A percentile compares a stretch with the other conserved stretches of the same genome.
Conservation (phyloP, 1,140 invertebrate species). For the Meteorus sp. region DNA sequence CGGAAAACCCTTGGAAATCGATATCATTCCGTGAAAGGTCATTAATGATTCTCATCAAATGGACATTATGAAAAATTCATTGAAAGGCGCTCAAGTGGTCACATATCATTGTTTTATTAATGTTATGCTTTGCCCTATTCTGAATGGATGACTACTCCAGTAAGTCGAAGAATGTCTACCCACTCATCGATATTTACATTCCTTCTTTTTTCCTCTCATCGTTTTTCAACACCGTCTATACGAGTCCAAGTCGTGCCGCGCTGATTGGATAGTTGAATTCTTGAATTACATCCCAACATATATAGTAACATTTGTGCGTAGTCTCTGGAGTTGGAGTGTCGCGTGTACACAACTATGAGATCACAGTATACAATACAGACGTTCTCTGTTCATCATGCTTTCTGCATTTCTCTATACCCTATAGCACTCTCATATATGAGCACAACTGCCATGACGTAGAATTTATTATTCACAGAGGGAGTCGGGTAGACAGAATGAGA, state of each 20-base stretch:
- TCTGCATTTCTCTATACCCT: constrained; percentile 3
- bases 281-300: constrained; percentile 57
- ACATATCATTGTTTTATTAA: neutral
- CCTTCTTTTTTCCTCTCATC: neutral
- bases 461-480: constrained; percentile 30
- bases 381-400: constrained; percentile 25
- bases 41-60: no score
- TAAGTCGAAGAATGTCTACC: constrained; percentile 5
- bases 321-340: neutral
- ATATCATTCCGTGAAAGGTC: no score
- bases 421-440: neutral
- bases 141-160: neutral
- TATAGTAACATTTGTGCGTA: constrained; percentile 43
- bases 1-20: no score
- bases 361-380: neutral
- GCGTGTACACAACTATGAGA: neutral
- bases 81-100: no score
- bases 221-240: constrained; percentile 9
- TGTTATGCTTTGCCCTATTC: neutral
- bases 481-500: neutral
- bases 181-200: neutral
- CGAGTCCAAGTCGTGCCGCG: constrained; percentile 27
- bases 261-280: constrained; percentile 48
- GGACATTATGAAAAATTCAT: no score
- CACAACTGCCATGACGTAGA: constrained; percentile 18